phyloP scores from a whole-genome alignment of 2,888 invertebrate genomes.

The Sphinx pinastri region DNA sequence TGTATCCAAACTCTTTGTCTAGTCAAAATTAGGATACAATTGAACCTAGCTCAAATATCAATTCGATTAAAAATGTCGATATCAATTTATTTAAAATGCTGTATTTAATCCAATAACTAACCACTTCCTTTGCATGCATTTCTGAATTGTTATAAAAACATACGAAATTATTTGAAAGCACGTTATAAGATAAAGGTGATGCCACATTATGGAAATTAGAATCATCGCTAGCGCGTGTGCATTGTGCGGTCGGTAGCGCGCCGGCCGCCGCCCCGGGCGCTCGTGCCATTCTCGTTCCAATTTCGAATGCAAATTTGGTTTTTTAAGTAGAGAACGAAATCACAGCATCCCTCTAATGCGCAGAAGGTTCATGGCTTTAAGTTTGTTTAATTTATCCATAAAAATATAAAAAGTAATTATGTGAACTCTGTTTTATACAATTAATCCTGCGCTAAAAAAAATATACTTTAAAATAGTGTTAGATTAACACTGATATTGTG shows the following conservation, averaged over 20 bases:
- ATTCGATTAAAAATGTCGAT: too few relatives aligned
- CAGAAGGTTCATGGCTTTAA: background rate
- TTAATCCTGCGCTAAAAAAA: too few relatives aligned
- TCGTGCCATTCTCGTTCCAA: slow-evolving; percentile 78
- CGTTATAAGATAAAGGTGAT: slow-evolving; percentile 49
- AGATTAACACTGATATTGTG: too few relatives aligned
- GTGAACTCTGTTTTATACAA: too few relatives aligned
- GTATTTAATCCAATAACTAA: slow-evolving; percentile 40
- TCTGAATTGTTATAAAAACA: background rate
- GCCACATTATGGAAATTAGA: slow-evolving; percentile 58
- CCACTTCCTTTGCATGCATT: slow-evolving; percentile 52
- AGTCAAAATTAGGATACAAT: too few relatives aligned
- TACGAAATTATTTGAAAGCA: slow-evolving; percentile 23
- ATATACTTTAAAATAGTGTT: too few relatives aligned
- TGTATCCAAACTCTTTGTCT: too few relatives aligned
- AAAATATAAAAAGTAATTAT: too few relatives aligned
- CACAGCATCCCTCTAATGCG: background rate
- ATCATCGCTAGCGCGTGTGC: slow-evolving; percentile 35
- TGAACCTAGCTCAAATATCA: too few relatives aligned
- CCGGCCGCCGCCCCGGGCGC: slow-evolving; percentile 71
- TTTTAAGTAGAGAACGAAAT: slow-evolving; percentile 36
- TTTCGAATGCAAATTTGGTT: slow-evolving; percentile 77
- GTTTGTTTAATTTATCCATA: too few relatives aligned
- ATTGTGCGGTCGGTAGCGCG: slow-evolving; percentile 62
- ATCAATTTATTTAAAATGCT: background rate